Evolutionary conservation across 2,888 invertebrate species (phyloP).

Genomic region (Drosophila maculinotata): DNA sequence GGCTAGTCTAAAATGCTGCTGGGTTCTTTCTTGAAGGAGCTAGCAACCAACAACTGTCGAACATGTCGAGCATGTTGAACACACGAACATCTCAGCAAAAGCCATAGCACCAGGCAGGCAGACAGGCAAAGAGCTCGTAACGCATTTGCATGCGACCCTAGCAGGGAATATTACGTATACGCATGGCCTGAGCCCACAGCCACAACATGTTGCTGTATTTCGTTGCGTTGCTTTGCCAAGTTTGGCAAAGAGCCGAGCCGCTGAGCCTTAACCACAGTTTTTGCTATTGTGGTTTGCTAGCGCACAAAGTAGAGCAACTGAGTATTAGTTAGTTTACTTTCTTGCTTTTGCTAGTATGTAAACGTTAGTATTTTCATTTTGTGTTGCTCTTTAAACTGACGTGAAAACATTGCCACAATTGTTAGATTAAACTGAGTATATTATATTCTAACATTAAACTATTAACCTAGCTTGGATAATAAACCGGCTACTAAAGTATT

Average conservation of each 20-base stretch:
- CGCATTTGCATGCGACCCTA: slow-evolving; percentile 16
- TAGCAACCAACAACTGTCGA: slow-evolving; percentile 6
- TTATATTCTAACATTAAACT: too few species aligned
- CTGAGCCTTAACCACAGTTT: slow-evolving; percentile 10
- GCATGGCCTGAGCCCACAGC: slow-evolving; percentile 48
- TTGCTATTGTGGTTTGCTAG: slow-evolving; percentile 10
- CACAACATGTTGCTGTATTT: slow-evolving; percentile 40
- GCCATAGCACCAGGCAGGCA: neutral
- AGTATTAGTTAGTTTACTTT: slow-evolving; percentile 9
- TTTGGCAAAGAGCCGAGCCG: slow-evolving; percentile 4
- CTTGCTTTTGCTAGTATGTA: neutral
- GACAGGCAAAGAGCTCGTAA: neutral
- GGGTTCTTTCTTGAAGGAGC: too few species aligned
- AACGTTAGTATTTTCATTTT: neutral
- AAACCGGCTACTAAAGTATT: too few species aligned
- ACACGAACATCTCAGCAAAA: slow-evolving; percentile 6
- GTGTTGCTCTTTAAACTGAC: neutral
- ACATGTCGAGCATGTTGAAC: slow-evolving; percentile 21
- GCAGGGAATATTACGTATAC: slow-evolving; percentile 60
- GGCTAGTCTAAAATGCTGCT: neutral
- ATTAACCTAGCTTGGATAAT: too few species aligned
- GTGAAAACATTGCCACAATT: neutral
- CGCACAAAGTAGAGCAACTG: neutral
- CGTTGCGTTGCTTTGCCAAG: neutral
- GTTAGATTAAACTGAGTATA: neutral